Percentiles rank a stretch among this genome's conserved stretches.
Evolutionary conservation across 2,797 vertebrate genomes (phyloP).

Genomic region (Platyrinchus mystaceus): DNA sequence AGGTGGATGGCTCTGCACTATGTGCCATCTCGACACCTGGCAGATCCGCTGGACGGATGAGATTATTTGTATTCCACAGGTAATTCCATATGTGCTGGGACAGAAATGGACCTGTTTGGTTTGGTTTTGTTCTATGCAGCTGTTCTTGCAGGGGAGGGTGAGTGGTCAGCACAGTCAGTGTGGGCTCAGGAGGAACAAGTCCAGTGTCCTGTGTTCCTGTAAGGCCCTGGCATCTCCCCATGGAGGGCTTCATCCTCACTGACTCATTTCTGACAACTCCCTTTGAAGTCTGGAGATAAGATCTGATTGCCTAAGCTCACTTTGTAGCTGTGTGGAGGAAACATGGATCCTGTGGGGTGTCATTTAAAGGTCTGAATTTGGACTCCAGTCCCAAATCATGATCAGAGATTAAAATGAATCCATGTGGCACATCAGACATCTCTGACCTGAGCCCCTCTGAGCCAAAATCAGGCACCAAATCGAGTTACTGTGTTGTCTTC

Average conservation of each 20-base stretch:
- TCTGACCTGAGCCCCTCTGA: background rate
- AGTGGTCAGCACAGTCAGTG: background rate
- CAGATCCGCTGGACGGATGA: background rate
- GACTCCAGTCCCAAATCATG: background rate
- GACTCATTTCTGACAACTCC: background rate
- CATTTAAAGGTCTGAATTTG: background rate
- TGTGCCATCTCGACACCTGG: background rate
- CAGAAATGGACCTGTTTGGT: background rate
- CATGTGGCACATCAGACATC: background rate
- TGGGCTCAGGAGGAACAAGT: background rate
- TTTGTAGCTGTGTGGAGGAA: background rate
- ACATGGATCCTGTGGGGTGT: background rate
- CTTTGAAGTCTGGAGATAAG: background rate
- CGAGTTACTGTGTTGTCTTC: background rate
- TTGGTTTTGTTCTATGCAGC: background rate
- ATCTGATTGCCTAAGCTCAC: background rate
- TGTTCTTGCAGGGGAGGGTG: background rate
- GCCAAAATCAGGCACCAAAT: background rate
- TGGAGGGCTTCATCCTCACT: background rate
- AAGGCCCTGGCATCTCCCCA: background rate
- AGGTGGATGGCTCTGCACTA: background rate
- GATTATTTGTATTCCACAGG: background rate
- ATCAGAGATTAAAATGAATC: background rate
- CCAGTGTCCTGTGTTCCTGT: background rate
- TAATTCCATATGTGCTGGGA: background rate